These are phyloP conservation scores for Dolichallabes microphthalmus DNA, from an alignment of 2,113 vertebrate genomes.

Conservation along the genomic window DNA sequence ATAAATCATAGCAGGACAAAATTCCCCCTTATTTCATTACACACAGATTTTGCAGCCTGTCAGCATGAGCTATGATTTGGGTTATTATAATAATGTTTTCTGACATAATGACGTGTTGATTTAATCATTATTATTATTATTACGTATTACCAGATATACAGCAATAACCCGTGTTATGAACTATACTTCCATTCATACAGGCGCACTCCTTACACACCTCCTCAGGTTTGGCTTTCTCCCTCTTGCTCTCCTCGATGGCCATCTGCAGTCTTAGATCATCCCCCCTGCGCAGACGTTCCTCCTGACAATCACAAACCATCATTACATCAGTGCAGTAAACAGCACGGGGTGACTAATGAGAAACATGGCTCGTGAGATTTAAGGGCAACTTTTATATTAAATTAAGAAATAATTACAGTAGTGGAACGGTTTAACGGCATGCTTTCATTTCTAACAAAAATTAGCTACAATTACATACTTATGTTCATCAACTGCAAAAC, in stretches of 20 bases:
- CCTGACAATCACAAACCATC: conserved; percentile 72
- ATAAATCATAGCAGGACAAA: background rate
- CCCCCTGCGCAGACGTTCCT: conserved; percentile 85
- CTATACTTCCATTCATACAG: no score
- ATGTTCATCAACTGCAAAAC: background rate
- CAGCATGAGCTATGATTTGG: background rate
- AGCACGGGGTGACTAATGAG: conserved; percentile 31
- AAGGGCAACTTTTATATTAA: conserved; percentile 33
- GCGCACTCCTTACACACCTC: conserved; percentile 64
- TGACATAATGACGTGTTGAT: background rate
- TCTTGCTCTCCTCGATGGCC: conserved; percentile 89
- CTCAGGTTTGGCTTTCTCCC: conserved; percentile 81
- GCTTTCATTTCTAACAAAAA: conserved; percentile 30
- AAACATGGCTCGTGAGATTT: conserved; percentile 39
- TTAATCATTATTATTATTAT: background rate
- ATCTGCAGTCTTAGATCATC: conserved; percentile 90
- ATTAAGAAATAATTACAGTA: conserved; percentile 9
- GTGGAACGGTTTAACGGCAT: background rate
- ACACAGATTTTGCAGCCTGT: background rate
- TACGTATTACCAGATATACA: background rate
- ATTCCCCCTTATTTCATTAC: background rate
- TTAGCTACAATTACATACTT: background rate
- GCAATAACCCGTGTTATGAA: background rate
- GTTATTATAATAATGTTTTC: background rate
- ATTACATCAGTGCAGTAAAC: conserved; percentile 28